Conservation (phyloP, 1,140 invertebrate genomes). For the Globodera ellingtonae region DNA sequence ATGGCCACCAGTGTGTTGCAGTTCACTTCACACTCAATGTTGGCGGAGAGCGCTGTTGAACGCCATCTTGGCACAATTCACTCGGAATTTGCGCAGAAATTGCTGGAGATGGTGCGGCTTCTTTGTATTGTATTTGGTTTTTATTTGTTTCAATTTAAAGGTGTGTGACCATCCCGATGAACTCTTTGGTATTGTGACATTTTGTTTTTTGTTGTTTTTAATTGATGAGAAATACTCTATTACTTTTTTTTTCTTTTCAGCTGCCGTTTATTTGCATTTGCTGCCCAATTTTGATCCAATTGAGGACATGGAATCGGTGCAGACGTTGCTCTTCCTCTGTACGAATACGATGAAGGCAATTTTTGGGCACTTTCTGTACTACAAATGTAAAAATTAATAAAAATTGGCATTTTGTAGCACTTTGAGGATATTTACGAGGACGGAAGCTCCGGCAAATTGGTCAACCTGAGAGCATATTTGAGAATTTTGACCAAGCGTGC, state of each 20-base stretch:
- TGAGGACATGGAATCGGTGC: background rate
- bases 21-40: background rate
- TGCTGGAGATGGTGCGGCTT: background rate
- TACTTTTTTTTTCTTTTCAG: background rate
- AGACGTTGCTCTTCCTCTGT: background rate
- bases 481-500: constrained; percentile 5
- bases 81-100: constrained; percentile 1
- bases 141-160: background rate
- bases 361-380: background rate
- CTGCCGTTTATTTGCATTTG: constrained; percentile 5
- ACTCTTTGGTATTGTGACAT: background rate
- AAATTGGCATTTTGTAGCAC: background rate
- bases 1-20: background rate
- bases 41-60: background rate
- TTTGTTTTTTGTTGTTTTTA: background rate
- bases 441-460: background rate
- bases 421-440: constrained; percentile 3
- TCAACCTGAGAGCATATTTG: background rate
- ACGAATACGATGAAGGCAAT: background rate
- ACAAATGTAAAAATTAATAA: too few relatives aligned
- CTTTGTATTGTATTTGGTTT: background rate
- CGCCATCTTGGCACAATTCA: background rate
- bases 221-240: background rate
- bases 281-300: background rate
- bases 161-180: background rate